Conservation (phyloP, 1,140 invertebrate genomes). For the Megalopta genalis region DNA sequence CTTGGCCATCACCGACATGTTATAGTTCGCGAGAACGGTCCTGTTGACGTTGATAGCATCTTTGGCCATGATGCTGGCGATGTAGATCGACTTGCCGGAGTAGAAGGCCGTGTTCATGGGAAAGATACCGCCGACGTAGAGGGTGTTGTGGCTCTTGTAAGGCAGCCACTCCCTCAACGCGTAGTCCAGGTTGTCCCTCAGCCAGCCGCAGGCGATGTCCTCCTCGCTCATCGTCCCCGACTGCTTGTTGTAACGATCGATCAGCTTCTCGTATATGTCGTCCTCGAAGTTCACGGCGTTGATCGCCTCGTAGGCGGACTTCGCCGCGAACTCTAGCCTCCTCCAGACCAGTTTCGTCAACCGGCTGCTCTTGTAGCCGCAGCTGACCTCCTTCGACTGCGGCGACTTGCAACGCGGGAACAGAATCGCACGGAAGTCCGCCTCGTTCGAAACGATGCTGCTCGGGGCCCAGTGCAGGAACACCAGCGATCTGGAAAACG, state of each 20-base stretch:
- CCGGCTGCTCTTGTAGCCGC: slow-evolving; percentile 84
- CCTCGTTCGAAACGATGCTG: slow-evolving; percentile 81
- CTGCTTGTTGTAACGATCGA: slow-evolving; percentile 76
- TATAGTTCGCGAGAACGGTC: slow-evolving; percentile 83
- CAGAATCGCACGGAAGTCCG: slow-evolving; percentile 78
- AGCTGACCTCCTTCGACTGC: slow-evolving; percentile 70
- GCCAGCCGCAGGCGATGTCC: slow-evolving; percentile 86
- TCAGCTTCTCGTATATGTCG: slow-evolving; percentile 81
- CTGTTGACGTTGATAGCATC: slow-evolving; percentile 84
- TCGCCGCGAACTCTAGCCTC: slow-evolving; percentile 80
- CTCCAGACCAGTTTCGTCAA: slow-evolving; percentile 85
- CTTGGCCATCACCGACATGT: slow-evolving; percentile 81
- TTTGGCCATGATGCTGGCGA: slow-evolving; percentile 85
- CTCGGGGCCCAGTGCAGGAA: slow-evolving; percentile 87
- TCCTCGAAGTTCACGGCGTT: slow-evolving; percentile 81
- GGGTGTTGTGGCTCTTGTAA: slow-evolving; percentile 78
- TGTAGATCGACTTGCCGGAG: slow-evolving; percentile 83
- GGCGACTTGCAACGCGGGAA: slow-evolving; percentile 82
- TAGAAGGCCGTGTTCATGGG: slow-evolving; percentile 83
- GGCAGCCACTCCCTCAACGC: slow-evolving; percentile 82
- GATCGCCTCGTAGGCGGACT: slow-evolving; percentile 81
- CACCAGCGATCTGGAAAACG: slow-evolving; percentile 78
- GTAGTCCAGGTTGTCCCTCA: slow-evolving; percentile 80
- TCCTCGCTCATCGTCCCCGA: slow-evolving; percentile 65
- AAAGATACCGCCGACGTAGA: slow-evolving; percentile 89